Percentiles rank a stretch among this genome's conserved stretches.
These are phyloP conservation scores for Mus spicilegus DNA, from an alignment of 2,113 vertebrate species.

Conservation along the genomic window DNA sequence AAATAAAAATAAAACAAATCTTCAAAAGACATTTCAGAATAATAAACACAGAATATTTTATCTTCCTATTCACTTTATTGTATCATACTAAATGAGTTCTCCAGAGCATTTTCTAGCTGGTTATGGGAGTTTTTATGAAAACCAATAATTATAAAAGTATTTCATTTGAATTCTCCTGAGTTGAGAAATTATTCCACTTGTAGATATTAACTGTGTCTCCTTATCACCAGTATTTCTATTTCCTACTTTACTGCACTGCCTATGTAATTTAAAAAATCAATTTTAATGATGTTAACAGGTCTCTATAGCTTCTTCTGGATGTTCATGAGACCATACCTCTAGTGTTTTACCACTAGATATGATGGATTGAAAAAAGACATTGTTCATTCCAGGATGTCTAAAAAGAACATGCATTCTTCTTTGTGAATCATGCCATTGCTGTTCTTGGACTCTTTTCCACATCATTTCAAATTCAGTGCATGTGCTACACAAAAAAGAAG, in stretches of 20 bases:
- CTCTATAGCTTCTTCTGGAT: conserved; percentile 20
- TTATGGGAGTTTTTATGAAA: conserved; percentile 53
- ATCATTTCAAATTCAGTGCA: conserved; percentile 56
- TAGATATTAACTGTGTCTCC: background rate
- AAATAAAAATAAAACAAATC: background rate
- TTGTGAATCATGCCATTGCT: conserved; percentile 46
- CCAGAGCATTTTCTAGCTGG: background rate
- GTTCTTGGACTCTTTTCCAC: conserved; percentile 15
- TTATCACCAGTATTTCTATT: conserved; percentile 42
- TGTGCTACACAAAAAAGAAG: background rate
- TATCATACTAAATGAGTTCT: background rate
- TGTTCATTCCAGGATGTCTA: conserved; percentile 33
- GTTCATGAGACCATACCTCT: background rate
- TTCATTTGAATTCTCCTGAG: conserved; percentile 29
- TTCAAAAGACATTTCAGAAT: background rate
- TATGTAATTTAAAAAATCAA: conserved; percentile 31
- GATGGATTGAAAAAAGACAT: conserved; percentile 1
- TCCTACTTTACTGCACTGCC: background rate
- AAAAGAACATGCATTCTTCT: background rate
- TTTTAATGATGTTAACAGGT: background rate
- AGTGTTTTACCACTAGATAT: conserved; percentile 1
- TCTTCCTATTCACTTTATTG: background rate
- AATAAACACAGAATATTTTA: background rate
- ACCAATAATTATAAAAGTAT: background rate
- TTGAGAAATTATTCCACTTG: conserved; percentile 5